phyloP scores from a whole-genome alignment of 2,113 vertebrate genomes.

The Colius striatus region DNA sequence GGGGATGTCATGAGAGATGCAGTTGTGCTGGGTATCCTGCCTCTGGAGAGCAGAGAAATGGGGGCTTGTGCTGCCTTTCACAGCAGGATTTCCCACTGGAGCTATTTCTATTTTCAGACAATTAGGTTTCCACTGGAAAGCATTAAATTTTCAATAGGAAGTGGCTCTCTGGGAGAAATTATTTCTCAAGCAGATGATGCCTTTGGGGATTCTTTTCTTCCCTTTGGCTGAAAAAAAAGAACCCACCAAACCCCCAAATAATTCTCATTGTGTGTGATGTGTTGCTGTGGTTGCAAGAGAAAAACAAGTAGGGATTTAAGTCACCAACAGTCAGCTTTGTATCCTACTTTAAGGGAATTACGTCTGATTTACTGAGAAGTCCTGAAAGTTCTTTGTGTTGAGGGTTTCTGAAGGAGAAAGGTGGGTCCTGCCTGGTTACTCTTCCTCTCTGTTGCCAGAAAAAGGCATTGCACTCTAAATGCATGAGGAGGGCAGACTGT shows the following conservation, averaged over 20 bases:
- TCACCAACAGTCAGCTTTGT: background rate
- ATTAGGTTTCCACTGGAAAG: background rate
- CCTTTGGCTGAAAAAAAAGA: too few relatives aligned
- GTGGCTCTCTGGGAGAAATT: background rate
- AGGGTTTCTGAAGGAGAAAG: background rate
- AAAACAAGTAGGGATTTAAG: background rate
- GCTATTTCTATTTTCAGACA: background rate
- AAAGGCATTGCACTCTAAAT: background rate
- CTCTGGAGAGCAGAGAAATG: background rate
- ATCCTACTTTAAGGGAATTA: background rate
- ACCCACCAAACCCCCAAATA: rapidly evolving
- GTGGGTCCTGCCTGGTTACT: background rate
- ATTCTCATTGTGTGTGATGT: background rate
- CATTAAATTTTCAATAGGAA: background rate
- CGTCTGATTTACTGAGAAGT: background rate
- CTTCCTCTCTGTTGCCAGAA: background rate
- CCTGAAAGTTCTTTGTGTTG: background rate
- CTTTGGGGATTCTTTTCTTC: background rate
- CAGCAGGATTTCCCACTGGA: background rate
- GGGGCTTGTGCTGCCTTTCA: background rate
- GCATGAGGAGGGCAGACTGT: background rate
- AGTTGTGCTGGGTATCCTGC: rapidly evolving
- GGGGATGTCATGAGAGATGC: background rate
- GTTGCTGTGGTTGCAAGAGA: background rate
- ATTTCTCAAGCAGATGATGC: background rate